Evolutionary conservation across 1,140 invertebrate genomes (phyloP).

Genomic region (Hyposmocoma kahamanoa): DNA sequence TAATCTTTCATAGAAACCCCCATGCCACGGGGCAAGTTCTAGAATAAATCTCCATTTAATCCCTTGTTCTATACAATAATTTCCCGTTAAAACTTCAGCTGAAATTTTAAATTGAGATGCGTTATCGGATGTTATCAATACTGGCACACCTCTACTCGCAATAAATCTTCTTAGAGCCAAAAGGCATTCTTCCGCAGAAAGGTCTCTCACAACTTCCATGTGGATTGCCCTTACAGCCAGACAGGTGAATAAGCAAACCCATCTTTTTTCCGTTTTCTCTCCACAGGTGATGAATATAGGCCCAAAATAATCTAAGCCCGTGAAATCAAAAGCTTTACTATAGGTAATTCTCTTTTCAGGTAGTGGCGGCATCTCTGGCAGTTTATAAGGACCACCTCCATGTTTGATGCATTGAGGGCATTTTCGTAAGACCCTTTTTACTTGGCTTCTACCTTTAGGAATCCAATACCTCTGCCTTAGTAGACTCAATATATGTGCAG

Average conservation of each 20-base stretch:
- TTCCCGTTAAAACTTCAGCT: background rate
- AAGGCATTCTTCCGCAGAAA: slow-evolving; percentile 30
- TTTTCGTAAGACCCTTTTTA: slow-evolving; percentile 3
- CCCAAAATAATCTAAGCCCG: slow-evolving; percentile 7
- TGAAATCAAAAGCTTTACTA: background rate
- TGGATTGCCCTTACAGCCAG: slow-evolving; percentile 28
- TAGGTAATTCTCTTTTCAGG: slow-evolving; percentile 4
- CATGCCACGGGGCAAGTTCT: slow-evolving; percentile 7
- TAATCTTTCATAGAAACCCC: slow-evolving; percentile 7
- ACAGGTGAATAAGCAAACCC: slow-evolving; percentile 35
- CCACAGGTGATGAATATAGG: background rate
- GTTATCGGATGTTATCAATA: slow-evolving; percentile 9
- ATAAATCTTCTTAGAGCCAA: slow-evolving; percentile 30
- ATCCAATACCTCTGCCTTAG: slow-evolving; percentile 7
- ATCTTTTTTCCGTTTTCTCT: slow-evolving; percentile 25
- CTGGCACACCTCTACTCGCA: slow-evolving; percentile 24
- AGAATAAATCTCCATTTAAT: slow-evolving; percentile 9
- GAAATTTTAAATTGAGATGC: slow-evolving; percentile 4
- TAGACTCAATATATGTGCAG: slow-evolving; percentile 1
- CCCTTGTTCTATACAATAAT: slow-evolving; percentile 7
- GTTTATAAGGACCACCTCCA: slow-evolving; percentile 2
- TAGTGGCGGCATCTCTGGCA: slow-evolving; percentile 1
- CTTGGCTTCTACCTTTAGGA: background rate
- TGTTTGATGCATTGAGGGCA: slow-evolving; percentile 3
- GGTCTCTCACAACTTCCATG: slow-evolving; percentile 30